Evolutionary conservation across 2,113 vertebrate genomes (phyloP), one percentile per base, ranked within the genome.

Genomic region (Rhizomys pruinosus): DNA sequence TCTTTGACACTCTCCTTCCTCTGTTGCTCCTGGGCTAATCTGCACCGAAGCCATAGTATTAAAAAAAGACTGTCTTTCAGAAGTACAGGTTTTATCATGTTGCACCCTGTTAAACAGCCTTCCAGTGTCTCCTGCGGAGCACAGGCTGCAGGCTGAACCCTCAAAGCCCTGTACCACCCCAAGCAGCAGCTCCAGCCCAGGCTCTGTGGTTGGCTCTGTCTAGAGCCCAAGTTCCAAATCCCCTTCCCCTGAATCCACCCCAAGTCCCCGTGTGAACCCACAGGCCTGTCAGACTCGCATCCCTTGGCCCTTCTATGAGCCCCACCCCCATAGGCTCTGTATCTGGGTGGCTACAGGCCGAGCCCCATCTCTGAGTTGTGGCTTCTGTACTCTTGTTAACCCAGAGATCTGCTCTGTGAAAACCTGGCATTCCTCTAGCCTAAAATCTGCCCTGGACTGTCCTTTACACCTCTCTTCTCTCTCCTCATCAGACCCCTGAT

Each of bases 341-440:
- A 23, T 10, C 42, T 10, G 25, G 25, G 37, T 7, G 4, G 16
- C 81, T 32, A 16, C 39, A 34, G 32, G 47, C 47, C 16, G 10
- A 20, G 52, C 20, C 37, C 27, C 27, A 16, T n/a, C 19, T 39
- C 13, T 57, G 76, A 84, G 23, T 25, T 37, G 37, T 3, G 52
- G 8, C 25, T 3, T 63, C 25, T 52, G 1, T 9, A 2, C 4
- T 32, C 19, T 2, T 27, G 1, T 11, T 2, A 23, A 1, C 2
- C 57, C 2, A 17, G 13, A 37, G 15, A 29, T 17, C 37, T 57
- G n/a, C 1, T 37, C 39, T 34, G 47, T 19, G 20, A 16, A 29
- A 5, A 1, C 5, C 2, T 15, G 4, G 27, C 2, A 47, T 20
- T 63, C 59, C 16, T 39, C 39, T 5, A 15, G 3, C 10, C 27